Conservation (phyloP, 2,797 vertebrate species). For the Aplochiton taeniatus region DNA sequence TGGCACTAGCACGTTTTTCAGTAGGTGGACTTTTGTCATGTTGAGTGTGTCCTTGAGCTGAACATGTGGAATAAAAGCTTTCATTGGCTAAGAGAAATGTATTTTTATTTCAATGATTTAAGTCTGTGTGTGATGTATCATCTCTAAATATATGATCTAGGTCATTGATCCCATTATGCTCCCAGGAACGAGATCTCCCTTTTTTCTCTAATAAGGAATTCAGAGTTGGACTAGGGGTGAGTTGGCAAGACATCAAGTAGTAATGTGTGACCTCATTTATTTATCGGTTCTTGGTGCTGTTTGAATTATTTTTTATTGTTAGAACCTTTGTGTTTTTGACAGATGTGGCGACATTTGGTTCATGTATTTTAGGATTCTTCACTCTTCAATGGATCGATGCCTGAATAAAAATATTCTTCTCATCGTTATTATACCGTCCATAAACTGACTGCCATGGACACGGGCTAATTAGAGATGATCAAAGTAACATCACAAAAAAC, state of each 20-base stretch:
- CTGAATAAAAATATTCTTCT: conserved; percentile 4
- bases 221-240: conserved; percentile 49
- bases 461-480: not conserved
- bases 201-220: conserved; percentile 60
- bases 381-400: not conserved
- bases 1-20: conserved; percentile 41
- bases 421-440: conserved; percentile 2
- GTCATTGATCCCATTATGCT: conserved; percentile 68
- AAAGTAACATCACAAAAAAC: conserved; percentile 12
- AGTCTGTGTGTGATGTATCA: conserved; percentile 54
- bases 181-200: conserved; percentile 50
- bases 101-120: conserved; percentile 53
- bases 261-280: conserved; percentile 40
- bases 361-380: not conserved
- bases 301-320: conserved; percentile 46
- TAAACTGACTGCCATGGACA: conserved; percentile 8
- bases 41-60: conserved; percentile 50
- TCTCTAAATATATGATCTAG: conserved; percentile 64
- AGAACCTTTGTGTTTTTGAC: conserved; percentile 34
- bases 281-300: conserved; percentile 26
- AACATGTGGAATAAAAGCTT: conserved; percentile 31
- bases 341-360: conserved; percentile 15
- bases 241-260: conserved; percentile 40
- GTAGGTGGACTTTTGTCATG: conserved; percentile 17
- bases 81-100: conserved; percentile 40